These are phyloP conservation scores for Neoniphon sammara DNA, from an alignment of 2,797 vertebrate species.

Conservation along the genomic window DNA sequence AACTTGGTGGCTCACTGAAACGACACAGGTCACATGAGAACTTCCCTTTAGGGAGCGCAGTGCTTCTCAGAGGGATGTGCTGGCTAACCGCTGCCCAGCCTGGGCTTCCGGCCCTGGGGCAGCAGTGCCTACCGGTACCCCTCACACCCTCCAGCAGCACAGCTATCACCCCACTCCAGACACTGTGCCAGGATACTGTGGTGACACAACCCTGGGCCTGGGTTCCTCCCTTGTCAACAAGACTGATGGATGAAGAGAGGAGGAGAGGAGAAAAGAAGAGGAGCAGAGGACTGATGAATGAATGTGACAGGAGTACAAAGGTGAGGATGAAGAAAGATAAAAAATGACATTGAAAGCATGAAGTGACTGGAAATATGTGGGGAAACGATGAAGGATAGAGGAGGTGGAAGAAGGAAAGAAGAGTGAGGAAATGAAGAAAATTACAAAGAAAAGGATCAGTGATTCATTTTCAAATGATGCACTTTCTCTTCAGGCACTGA, in stretches of 20 bases:
- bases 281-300: constrained; percentile 36
- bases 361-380: not conserved
- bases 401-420: not conserved
- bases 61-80: constrained; percentile 74
- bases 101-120: constrained; percentile 80
- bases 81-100: constrained; percentile 80
- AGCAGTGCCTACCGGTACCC: constrained; percentile 66
- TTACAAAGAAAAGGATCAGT: not conserved
- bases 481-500: not conserved
- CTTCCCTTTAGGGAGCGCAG: constrained; percentile 56
- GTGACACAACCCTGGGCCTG: constrained; percentile 88
- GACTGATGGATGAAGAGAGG: constrained; percentile 75
- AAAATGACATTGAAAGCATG: not conserved
- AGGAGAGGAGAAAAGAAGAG: constrained; percentile 47
- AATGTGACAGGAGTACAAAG: constrained; percentile 5
- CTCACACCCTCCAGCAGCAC: constrained; percentile 62
- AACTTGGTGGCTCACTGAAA: constrained; percentile 22
- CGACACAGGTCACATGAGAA: constrained; percentile 51
- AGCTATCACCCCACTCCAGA: constrained; percentile 86
- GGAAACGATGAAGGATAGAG: not conserved
- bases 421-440: not conserved
- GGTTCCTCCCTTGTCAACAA: constrained; percentile 79
- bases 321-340: not conserved
- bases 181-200: constrained; percentile 91
- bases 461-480: constrained; percentile 27